Conservation (phyloP, 64 coral and sea anemone genomes). For the Trachythela sp. region DNA sequence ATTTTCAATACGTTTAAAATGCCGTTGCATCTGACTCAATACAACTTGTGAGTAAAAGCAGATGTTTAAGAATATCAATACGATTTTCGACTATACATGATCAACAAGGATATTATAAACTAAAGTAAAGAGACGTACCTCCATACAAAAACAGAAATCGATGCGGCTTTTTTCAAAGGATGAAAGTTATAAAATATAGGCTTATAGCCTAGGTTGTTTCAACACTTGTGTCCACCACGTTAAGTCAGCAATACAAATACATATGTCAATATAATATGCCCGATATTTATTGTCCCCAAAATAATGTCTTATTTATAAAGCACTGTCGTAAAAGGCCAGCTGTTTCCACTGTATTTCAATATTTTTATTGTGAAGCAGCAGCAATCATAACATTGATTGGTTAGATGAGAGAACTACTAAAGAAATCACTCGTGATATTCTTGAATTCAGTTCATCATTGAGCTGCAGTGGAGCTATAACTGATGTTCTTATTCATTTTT, state of each 20-base stretch:
- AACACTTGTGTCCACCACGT: background rate
- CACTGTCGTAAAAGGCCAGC: background rate
- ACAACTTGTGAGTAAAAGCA: background rate
- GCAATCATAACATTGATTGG: background rate
- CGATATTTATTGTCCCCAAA: constrained; percentile 1
- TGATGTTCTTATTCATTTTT: background rate
- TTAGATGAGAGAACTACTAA: background rate
- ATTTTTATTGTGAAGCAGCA: background rate
- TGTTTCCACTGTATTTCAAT: background rate
- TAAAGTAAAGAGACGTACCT: background rate
- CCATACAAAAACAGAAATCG: background rate
- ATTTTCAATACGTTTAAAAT: background rate
- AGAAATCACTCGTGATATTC: background rate
- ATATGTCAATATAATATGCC: background rate
- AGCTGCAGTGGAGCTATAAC: too few relatives aligned
- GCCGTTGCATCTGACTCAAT: background rate
- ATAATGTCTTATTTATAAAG: constrained; percentile 1
- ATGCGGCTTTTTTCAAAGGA: background rate
- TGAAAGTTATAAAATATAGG: background rate
- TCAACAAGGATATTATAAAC: background rate
- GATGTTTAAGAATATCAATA: background rate
- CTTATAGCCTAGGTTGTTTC: background rate
- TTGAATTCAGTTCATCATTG: background rate
- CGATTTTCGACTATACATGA: too few relatives aligned
- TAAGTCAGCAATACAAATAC: background rate